These are phyloP conservation scores for Myodes glareolus DNA, from an alignment of 2,113 vertebrate species.

Conservation along the genomic window DNA sequence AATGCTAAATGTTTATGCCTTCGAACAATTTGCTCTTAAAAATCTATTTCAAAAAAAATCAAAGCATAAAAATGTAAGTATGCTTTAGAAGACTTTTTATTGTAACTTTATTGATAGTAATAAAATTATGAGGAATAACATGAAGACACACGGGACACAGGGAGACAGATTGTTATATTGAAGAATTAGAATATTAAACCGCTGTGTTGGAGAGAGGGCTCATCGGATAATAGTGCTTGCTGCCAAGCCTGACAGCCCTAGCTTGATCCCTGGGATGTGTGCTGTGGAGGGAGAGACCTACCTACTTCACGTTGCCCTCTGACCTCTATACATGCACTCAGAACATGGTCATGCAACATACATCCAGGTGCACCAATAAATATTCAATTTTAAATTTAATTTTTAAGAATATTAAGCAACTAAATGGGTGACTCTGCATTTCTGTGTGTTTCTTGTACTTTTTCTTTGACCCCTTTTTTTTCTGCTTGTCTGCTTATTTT, in stretches of 20 bases:
- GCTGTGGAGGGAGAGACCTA: neutral
- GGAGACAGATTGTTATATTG: neutral
- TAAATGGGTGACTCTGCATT: neutral
- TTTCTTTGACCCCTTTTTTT: neutral
- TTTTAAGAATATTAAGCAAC: neutral
- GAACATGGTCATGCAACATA: neutral
- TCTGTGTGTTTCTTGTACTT: neutral
- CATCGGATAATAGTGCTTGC: too few species aligned
- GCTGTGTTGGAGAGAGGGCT: too few species aligned
- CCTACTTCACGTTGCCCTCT: too few species aligned
- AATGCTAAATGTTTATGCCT: neutral
- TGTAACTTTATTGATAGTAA: neutral
- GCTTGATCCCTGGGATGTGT: neutral
- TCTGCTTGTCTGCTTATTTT: neutral
- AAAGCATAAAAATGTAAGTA: neutral
- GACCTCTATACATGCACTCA: neutral
- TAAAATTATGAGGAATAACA: neutral
- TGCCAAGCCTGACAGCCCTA: too few species aligned
- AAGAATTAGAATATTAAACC: neutral
- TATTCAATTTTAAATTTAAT: neutral
- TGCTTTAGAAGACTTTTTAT: neutral
- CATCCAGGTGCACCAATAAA: neutral
- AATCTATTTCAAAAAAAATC: neutral
- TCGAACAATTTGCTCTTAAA: neutral
- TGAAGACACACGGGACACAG: neutral